phyloP scores from a whole-genome alignment of 2,797 vertebrate genomes.

The Huso huso region DNA sequence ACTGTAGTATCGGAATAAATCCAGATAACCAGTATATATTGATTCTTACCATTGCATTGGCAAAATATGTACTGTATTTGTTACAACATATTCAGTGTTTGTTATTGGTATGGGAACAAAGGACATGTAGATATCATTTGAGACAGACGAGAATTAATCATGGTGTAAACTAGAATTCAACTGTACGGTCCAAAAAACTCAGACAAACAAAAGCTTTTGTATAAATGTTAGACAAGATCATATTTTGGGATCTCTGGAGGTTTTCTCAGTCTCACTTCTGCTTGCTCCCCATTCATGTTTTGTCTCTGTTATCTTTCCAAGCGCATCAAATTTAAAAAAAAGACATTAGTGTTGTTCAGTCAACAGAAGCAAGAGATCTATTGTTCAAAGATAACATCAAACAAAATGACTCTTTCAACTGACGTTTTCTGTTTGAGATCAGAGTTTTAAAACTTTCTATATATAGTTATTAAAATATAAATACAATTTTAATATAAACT shows the following conservation, averaged over 20 bases:
- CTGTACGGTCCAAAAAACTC: background rate
- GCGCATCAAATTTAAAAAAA: background rate
- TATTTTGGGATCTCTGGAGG: background rate
- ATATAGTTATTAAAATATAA: too few relatives aligned
- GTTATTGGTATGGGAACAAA: background rate
- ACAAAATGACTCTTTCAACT: too few relatives aligned
- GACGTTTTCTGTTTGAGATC: too few relatives aligned
- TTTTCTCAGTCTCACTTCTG: background rate
- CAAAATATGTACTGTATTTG: background rate
- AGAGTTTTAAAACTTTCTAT: too few relatives aligned
- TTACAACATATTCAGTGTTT: background rate
- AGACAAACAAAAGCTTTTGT: background rate
- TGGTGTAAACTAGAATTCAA: background rate
- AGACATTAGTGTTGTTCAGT: too few relatives aligned
- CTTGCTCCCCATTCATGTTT: background rate
- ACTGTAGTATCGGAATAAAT: background rate
- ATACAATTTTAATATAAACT: too few relatives aligned
- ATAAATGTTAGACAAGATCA: background rate
- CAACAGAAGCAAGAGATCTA: too few relatives aligned
- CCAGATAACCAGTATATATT: constrained; percentile 8
- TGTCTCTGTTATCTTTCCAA: too few relatives aligned
- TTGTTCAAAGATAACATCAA: too few relatives aligned
- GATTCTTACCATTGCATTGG: constrained; percentile 10
- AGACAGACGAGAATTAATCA: background rate
- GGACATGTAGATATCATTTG: background rate